A percentile compares a stretch with the other conserved stretches of the same genome.
These are phyloP conservation scores for Edolisoma coerulescens DNA, from an alignment of 2,113 vertebrate genomes.

Conservation along the genomic window DNA sequence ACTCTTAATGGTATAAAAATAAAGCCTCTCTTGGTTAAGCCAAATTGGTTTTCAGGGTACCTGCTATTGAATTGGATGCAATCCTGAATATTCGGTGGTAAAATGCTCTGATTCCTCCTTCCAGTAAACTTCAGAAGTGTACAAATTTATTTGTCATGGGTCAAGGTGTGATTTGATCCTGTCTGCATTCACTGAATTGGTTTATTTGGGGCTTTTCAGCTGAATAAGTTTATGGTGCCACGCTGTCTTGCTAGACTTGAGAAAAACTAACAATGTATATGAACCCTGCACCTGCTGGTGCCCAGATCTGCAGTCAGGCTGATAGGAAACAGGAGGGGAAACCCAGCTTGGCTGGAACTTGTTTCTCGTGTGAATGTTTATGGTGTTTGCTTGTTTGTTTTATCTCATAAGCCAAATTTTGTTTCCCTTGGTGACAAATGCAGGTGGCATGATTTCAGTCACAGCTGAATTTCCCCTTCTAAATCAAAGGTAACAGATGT, in stretches of 20 bases:
- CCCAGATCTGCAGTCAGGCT: not conserved
- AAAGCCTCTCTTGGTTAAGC: not conserved
- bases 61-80: conserved; percentile 15
- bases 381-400: not conserved
- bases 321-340: not conserved
- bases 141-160: not conserved
- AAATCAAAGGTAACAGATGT: not conserved
- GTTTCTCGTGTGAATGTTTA: not conserved
- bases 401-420: not conserved
- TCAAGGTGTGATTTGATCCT: not conserved
- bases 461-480: not conserved
- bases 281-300: not conserved
- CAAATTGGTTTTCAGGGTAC: not conserved
- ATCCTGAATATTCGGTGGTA: not conserved
- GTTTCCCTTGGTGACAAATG: not conserved
- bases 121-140: not conserved
- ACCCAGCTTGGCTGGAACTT: not conserved
- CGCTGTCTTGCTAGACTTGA: not conserved
- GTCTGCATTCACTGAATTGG: not conserved
- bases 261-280: not conserved
- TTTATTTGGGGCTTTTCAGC: not conserved
- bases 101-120: not conserved
- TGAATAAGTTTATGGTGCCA: not conserved
- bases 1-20: not conserved
- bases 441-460: not conserved